These are phyloP conservation scores for Tauraco hartlaubi DNA, from an alignment of 2,797 vertebrate genomes.

Conservation along the genomic window DNA sequence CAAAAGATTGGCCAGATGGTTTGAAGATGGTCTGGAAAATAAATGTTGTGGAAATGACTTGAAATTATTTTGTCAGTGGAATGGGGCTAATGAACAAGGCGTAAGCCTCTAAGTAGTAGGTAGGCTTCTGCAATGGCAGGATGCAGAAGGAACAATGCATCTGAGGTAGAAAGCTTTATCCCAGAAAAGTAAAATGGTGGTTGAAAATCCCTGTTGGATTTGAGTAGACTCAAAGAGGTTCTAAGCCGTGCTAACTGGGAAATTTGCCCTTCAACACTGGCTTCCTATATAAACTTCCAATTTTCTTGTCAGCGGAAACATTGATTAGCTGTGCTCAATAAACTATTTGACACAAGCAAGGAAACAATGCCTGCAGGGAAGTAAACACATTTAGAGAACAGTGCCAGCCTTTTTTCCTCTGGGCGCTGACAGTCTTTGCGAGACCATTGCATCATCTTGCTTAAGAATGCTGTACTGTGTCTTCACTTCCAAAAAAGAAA, in stretches of 20 bases:
- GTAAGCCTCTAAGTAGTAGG: neutral
- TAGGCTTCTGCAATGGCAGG: neutral
- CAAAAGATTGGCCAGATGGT: neutral
- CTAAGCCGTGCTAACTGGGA: constrained; percentile 5
- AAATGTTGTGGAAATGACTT: neutral
- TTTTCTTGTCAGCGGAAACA: constrained; percentile 67
- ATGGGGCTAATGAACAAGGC: neutral
- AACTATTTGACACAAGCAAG: constrained; percentile 74
- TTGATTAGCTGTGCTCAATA: constrained; percentile 71
- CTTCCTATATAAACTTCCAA: constrained; percentile 65
- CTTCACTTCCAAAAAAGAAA: constrained; percentile 16
- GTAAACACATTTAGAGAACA: constrained; percentile 70
- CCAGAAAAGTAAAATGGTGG: neutral
- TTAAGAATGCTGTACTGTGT: constrained; percentile 49
- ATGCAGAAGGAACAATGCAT: neutral
- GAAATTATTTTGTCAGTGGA: neutral
- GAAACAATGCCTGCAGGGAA: constrained; percentile 61
- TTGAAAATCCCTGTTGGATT: neutral
- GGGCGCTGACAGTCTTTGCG: constrained; percentile 42
- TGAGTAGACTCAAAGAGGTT: neutral
- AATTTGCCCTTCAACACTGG: constrained; percentile 37
- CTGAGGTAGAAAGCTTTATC: neutral
- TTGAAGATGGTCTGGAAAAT: neutral
- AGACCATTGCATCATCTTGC: constrained; percentile 52
- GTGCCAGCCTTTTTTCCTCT: constrained; percentile 65